phyloP scores from a whole-genome alignment of 64 coral and sea anemone species.

The Orbicella faveolata region DNA sequence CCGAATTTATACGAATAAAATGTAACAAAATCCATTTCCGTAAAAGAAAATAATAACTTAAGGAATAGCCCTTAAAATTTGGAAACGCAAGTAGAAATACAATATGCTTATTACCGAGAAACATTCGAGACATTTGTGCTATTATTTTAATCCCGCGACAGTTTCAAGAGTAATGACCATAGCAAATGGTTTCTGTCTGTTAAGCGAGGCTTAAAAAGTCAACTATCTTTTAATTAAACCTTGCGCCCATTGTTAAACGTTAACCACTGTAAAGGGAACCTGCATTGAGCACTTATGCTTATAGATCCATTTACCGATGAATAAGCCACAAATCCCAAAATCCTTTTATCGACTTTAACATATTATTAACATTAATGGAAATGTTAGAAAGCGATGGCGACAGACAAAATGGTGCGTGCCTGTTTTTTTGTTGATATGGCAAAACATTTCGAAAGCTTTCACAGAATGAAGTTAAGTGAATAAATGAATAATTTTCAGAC shows the following conservation, averaged over 20 bases:
- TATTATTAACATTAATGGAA: not conserved
- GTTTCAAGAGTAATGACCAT: not conserved
- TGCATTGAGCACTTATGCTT: not conserved
- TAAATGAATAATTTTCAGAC: not conserved
- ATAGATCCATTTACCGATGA: constrained; percentile 26
- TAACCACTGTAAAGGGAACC: not conserved
- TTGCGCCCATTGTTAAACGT: constrained; percentile 27
- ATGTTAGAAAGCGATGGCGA: no score
- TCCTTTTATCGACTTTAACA: not conserved
- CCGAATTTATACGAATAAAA: no score
- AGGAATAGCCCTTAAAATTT: not conserved
- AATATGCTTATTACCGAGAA: not conserved
- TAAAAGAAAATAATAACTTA: no score
- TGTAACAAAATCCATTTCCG: no score
- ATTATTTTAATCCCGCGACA: not conserved
- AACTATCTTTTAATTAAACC: not conserved
- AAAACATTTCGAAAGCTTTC: no score
- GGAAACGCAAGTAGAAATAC: not conserved
- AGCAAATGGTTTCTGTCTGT: not conserved
- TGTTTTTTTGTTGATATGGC: not conserved
- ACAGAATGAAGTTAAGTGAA: no score
- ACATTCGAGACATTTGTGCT: not conserved
- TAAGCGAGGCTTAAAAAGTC: not conserved
- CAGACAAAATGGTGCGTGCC: not conserved
- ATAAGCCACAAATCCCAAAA: no score